These are phyloP conservation scores for Tholera decimalis DNA, from an alignment of 2,888 invertebrate genomes.

Conservation along the genomic window DNA sequence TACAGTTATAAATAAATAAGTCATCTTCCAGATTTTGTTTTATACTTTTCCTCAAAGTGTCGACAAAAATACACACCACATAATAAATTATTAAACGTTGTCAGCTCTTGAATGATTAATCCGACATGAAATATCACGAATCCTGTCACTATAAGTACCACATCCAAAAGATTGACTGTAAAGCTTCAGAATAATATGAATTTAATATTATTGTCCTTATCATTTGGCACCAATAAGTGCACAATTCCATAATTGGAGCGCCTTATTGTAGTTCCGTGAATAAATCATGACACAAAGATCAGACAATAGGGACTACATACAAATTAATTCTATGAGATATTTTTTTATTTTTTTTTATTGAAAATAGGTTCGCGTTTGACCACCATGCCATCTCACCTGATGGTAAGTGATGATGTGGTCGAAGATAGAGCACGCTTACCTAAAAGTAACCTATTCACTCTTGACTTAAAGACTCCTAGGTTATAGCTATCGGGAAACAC, in stretches of 20 bases:
- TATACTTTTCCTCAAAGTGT: not conserved
- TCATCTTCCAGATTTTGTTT: no score
- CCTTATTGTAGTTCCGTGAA: not conserved
- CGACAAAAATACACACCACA: not conserved
- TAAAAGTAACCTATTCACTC: no score
- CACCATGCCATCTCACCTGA: no score
- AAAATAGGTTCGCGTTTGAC: no score
- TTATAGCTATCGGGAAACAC: no score
- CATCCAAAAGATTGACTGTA: slow-evolving; percentile 9
- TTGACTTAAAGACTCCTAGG: no score
- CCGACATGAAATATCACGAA: slow-evolving; percentile 12
- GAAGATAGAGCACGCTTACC: no score
- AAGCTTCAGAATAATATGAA: slow-evolving; percentile 8
- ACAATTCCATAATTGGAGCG: not conserved
- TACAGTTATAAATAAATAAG: no score
- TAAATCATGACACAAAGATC: not conserved
- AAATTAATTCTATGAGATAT: no score
- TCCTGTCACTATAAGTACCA: slow-evolving; percentile 22
- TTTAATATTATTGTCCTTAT: slow-evolving; percentile 27
- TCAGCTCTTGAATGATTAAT: not conserved
- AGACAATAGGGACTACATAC: slow-evolving; percentile 6
- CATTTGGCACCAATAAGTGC: slow-evolving; percentile 24
- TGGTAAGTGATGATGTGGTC: no score
- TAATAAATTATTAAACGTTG: not conserved
- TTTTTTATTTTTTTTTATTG: no score